These are phyloP conservation scores for Plutomurus gul DNA, from an alignment of 1,140 invertebrate genomes.

Conservation along the genomic window DNA sequence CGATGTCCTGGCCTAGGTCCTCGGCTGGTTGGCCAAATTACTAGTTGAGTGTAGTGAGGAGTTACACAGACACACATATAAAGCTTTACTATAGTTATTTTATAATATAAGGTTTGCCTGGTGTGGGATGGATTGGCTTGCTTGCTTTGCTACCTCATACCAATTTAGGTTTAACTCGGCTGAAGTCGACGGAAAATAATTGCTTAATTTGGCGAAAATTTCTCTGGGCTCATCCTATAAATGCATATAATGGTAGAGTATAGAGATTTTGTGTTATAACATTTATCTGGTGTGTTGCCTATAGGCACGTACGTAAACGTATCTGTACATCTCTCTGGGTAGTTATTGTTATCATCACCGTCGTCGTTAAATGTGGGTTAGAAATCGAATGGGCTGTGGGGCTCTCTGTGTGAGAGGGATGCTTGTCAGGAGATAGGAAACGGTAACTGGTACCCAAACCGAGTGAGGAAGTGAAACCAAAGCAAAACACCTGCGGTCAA, in stretches of 20 bases:
- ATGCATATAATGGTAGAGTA: background rate
- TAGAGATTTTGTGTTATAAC: background rate
- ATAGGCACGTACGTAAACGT: background rate
- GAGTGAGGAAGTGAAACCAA: no score
- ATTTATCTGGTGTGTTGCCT: background rate
- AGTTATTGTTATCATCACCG: constrained; percentile 20
- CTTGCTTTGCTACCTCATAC: background rate
- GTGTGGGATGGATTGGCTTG: no score
- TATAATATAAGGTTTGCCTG: no score
- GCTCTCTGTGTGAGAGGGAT: no score
- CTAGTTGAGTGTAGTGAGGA: background rate
- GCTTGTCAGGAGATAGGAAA: no score
- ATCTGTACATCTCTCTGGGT: background rate
- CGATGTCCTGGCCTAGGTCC: background rate
- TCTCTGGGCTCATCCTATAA: constrained; percentile 17
- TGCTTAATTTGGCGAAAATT: constrained; percentile 27
- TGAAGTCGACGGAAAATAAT: background rate
- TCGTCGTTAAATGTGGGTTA: constrained; percentile 25
- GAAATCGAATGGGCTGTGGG: no score
- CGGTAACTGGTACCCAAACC: no score
- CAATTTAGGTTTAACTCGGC: background rate
- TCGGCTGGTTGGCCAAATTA: constrained; percentile 8
- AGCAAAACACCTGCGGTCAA: no score
- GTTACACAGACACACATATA: no score
- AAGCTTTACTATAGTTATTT: no score